A percentile compares a stretch with the other conserved stretches of the same genome.
These are phyloP conservation scores for Gryllus longicercus DNA, from an alignment of 2,888 invertebrate genomes.

Conservation along the genomic window DNA sequence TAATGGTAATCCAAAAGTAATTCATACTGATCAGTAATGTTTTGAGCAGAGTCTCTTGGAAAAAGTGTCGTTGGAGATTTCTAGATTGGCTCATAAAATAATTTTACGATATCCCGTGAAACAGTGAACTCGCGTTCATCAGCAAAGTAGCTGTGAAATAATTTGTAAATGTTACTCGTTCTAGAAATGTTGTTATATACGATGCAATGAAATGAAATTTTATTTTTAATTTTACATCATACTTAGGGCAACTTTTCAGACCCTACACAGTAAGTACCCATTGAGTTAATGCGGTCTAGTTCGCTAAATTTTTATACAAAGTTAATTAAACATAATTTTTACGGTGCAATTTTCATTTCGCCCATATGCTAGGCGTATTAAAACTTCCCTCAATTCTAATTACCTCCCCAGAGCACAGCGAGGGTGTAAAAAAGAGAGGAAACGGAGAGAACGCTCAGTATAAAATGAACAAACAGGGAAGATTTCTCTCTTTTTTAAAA, in stretches of 20 bases:
- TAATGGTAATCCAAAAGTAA: too few species aligned
- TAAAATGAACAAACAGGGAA: background rate
- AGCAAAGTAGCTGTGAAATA: background rate
- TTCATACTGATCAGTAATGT: too few species aligned
- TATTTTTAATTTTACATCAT: background rate
- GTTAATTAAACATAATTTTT: slow-evolving; percentile 17
- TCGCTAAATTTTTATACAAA: background rate
- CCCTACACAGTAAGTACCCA: background rate
- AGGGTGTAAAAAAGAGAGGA: background rate
- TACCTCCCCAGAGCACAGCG: background rate
- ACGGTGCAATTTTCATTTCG: background rate
- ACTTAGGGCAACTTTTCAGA: background rate
- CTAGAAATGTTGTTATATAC: background rate
- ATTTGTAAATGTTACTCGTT: background rate
- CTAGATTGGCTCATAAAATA: background rate
- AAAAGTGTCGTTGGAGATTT: background rate
- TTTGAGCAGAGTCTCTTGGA: too few species aligned
- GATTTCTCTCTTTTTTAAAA: background rate
- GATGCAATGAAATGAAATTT: background rate
- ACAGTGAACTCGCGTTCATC: background rate
- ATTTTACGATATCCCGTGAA: background rate
- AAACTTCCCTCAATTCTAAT: background rate
- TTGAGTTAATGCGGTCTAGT: background rate
- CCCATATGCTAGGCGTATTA: slow-evolving; percentile 1
- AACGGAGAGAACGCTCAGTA: background rate